Evolutionary conservation across 2,888 invertebrate species (phyloP).

Genomic region (Drosophila robusta): DNA sequence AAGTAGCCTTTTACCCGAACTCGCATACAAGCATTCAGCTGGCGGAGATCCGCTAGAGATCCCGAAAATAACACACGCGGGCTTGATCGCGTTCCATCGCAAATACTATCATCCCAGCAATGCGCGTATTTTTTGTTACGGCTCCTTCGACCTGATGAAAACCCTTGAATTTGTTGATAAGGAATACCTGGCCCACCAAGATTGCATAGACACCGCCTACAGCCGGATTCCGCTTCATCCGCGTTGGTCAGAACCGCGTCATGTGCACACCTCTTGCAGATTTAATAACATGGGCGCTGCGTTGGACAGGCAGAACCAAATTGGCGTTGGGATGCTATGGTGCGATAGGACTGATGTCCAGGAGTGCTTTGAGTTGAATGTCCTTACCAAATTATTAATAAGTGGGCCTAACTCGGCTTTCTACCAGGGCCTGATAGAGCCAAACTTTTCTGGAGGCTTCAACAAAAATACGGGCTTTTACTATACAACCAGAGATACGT

Average conservation of each 20-base stretch:
- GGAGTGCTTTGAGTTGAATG: slow-evolving; percentile 91
- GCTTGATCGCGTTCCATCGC: slow-evolving; percentile 92
- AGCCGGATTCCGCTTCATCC: slow-evolving; percentile 91
- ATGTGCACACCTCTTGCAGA: slow-evolving; percentile 89
- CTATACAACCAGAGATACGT: slow-evolving; percentile 89
- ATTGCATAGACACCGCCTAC: slow-evolving; percentile 87
- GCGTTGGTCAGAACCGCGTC: slow-evolving; percentile 89
- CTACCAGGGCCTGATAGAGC: slow-evolving; percentile 94
- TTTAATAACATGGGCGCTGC: slow-evolving; percentile 93
- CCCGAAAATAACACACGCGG: slow-evolving; percentile 92
- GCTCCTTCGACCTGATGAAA: slow-evolving; percentile 92
- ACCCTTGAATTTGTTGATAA: slow-evolving; percentile 91
- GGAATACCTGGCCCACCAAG: slow-evolving; percentile 88
- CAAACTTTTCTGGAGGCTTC: slow-evolving; percentile 95
- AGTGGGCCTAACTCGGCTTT: slow-evolving; percentile 96
- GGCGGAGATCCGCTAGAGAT: slow-evolving; percentile 96
- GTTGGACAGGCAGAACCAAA: slow-evolving; percentile 92
- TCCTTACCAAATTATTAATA: slow-evolving; percentile 92
- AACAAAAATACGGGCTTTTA: slow-evolving; percentile 92
- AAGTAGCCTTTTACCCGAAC: slow-evolving; percentile 89
- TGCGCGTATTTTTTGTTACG: slow-evolving; percentile 95
- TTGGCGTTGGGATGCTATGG: slow-evolving; percentile 92
- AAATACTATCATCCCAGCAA: slow-evolving; percentile 97
- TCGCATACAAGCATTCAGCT: slow-evolving; percentile 94
- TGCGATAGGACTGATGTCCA: slow-evolving; percentile 92